These are phyloP conservation scores for Lottia gigantea DNA, from an alignment of 2,888 invertebrate genomes.

Conservation along the genomic window DNA sequence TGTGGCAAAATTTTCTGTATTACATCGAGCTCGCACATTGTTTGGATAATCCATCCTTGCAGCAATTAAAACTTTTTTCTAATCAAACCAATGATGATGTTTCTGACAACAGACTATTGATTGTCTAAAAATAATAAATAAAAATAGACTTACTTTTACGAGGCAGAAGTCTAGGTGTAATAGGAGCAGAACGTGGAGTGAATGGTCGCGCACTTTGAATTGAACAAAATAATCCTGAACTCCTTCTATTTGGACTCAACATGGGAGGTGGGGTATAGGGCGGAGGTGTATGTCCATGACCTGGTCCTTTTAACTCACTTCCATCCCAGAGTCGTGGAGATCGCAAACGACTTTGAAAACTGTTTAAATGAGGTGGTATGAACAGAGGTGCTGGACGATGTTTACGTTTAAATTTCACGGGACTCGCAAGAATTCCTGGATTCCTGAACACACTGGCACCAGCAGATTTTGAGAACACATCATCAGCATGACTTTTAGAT, in stretches of 20 bases:
- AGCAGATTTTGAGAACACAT: conserved; percentile 64
- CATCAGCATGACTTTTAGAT: conserved; percentile 33
- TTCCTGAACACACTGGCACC: conserved; percentile 85
- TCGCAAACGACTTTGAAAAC: conserved; percentile 72
- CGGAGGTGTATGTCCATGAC: conserved; percentile 68
- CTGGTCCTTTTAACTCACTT: conserved; percentile 29
- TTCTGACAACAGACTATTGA: no score
- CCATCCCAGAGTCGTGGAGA: conserved; percentile 68
- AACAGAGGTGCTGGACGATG: conserved; percentile 68
- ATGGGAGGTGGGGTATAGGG: conserved; percentile 94
- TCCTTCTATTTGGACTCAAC: conserved; percentile 89
- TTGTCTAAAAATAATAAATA: no score
- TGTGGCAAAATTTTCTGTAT: no score
- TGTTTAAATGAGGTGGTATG: conserved; percentile 69
- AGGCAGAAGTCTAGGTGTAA: conserved; percentile 43
- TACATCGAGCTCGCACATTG: no score
- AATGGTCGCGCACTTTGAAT: conserved; percentile 49
- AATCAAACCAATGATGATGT: no score
- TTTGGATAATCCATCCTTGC: no score
- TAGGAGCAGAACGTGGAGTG: conserved; percentile 65
- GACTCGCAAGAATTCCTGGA: conserved; percentile 75
- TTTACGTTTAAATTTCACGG: conserved; percentile 62
- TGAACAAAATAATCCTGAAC: conserved; percentile 83
- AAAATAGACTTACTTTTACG: conserved; percentile 18
- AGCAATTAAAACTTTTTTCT: no score